Conservation (phyloP, 2,113 vertebrate species). For the Psittacara wagleri region DNA sequence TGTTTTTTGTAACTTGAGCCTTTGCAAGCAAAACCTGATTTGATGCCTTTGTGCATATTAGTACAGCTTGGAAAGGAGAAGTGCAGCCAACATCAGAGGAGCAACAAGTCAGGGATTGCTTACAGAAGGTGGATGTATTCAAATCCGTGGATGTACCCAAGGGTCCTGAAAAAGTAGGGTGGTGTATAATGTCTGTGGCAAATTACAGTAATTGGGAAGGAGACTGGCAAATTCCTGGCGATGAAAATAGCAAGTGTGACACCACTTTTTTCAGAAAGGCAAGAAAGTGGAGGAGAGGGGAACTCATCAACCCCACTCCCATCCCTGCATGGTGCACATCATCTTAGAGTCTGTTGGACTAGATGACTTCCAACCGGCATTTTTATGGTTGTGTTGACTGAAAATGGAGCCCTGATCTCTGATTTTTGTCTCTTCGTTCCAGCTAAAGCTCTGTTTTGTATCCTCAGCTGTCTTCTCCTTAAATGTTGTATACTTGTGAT, state of each 20-base stretch:
- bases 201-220: background rate
- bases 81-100: background rate
- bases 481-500: background rate
- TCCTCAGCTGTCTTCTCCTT: background rate
- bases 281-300: background rate
- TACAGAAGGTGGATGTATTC: background rate
- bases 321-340: background rate
- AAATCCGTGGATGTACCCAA: background rate
- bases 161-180: background rate
- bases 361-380: background rate
- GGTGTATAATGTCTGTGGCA: background rate
- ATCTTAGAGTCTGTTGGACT: background rate
- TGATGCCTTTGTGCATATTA: background rate
- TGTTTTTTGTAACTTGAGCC: background rate
- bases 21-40: background rate
- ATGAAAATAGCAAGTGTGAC: background rate
- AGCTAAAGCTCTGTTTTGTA: background rate
- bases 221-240: background rate
- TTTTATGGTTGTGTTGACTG: background rate
- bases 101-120: background rate
- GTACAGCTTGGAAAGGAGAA: background rate
- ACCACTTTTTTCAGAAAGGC: background rate
- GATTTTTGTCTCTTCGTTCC: background rate
- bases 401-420: background rate
- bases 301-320: background rate